These are phyloP conservation scores for Tetraodon nigroviridis DNA, from an alignment of 2,113 vertebrate genomes.

Conservation along the genomic window DNA sequence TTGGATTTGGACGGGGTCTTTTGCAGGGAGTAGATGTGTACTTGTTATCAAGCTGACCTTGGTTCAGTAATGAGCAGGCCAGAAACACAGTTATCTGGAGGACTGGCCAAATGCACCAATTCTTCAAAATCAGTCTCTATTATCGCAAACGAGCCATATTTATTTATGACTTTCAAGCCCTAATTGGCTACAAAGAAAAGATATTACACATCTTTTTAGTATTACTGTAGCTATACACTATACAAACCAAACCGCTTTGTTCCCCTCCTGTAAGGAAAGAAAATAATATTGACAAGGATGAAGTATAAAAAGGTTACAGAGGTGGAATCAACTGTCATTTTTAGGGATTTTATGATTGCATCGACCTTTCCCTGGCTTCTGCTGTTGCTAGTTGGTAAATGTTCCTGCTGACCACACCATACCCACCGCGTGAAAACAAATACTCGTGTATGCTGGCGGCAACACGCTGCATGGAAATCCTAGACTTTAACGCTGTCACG, in stretches of 20 bases:
- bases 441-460: neutral
- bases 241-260: no score
- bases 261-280: neutral
- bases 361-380: conserved; percentile 9
- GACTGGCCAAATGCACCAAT: conserved; percentile 31
- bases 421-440: neutral
- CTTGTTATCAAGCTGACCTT: conserved; percentile 58
- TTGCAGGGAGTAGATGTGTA: conserved; percentile 27
- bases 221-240: no score
- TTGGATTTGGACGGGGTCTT: conserved; percentile 35
- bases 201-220: conserved; percentile 6
- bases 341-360: conserved; percentile 9
- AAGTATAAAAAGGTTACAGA: conserved; percentile 14
- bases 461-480: neutral
- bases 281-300: neutral
- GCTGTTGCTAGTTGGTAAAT: conserved; percentile 13
- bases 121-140: conserved; percentile 18
- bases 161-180: conserved; percentile 11
- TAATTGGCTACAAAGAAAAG: conserved; percentile 4
- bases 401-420: conserved; percentile 3
- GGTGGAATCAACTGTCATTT: conserved; percentile 2
- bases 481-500: neutral
- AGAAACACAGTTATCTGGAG: conserved; percentile 33
- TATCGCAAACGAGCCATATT: conserved; percentile 14
- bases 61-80: conserved; percentile 36